Percentiles rank a stretch among this genome's conserved stretches.
phyloP scores from a whole-genome alignment of 2,113 vertebrate genomes.

The Chelonoidis abingdonii region DNA sequence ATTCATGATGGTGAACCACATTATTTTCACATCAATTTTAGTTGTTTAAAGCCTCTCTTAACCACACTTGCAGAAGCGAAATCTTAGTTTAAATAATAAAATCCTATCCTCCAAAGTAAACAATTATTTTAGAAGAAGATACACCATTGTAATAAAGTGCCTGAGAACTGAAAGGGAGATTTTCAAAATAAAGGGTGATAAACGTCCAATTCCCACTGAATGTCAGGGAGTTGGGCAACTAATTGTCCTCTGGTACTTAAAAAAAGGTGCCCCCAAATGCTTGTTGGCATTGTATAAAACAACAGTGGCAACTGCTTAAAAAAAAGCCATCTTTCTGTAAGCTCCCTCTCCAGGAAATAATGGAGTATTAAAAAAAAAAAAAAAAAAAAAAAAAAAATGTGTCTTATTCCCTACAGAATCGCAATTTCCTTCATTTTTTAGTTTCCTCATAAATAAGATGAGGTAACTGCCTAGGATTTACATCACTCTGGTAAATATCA shows the following conservation, averaged over 20 bases:
- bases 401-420: neutral
- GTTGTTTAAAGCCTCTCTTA: constrained; percentile 31
- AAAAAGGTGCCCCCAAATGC: neutral
- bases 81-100: neutral
- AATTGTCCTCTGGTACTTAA: neutral
- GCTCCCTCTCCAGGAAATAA: neutral
- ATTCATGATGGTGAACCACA: neutral
- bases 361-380: neutral
- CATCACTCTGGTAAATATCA: neutral
- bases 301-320: neutral
- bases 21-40: neutral
- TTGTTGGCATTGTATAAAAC: neutral
- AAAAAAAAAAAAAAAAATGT: too few species aligned
- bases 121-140: neutral
- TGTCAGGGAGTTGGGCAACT: neutral
- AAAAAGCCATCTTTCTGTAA: neutral
- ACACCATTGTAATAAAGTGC: neutral
- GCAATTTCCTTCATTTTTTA: neutral
- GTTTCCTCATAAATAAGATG: neutral
- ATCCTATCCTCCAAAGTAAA: neutral
- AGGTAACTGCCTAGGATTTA: neutral
- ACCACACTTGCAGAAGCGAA: neutral
- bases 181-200: neutral
- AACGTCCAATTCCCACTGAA: neutral
- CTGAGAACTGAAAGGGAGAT: neutral